Base-by-base conservation (phyloP, 1,140 invertebrate species). In the Dendrolimus kikuchii region DNA sequence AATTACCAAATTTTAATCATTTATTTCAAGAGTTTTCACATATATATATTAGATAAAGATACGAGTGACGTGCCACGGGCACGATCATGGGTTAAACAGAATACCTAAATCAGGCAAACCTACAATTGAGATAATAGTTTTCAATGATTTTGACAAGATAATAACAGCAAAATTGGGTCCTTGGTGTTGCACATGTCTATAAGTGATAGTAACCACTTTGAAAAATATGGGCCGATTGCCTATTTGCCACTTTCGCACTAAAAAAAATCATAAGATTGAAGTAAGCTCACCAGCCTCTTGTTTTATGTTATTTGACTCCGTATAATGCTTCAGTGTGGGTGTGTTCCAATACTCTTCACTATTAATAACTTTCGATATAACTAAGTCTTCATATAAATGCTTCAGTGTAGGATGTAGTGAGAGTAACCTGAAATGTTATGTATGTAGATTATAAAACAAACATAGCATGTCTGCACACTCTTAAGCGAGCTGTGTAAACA, bases 321-420 rank as follows among this genome's bases (percentile, higher is more conserved):
- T 92, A 77, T 95, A 94, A 66, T 93, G 90, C 66, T 91, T 91
- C 10, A 91, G 82, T 42, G 95, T 95, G 81, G 97, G 94, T 62
- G 95, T 94, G 40, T 92, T 90, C 98, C 98, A 99, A 89, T 99
- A 99, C 86, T 99, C 97, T 76, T 99, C 98, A 59, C 96, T 93
- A 46, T 95, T 93, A 62, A 99, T 93, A 7, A 99, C 95, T 86
- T 96, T 93, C 49, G 95, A 95, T 66, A 96, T 97, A 38, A 99
- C 98, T 64, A 99, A 90, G 88, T 99, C 97, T 86, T 94, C 92
- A 88, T 97, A 97, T 46, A 97, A 88, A 86, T 96, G 93, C 68
- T 95, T 90, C 23, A 97, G 83, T 45, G 92, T 91, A 45, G 94
- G 94, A 90, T 96, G 95, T 68, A 95, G 91, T 47, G 93, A 92